These are phyloP conservation scores for Synchiropus splendidus DNA, from an alignment of 2,113 vertebrate genomes.

Conservation along the genomic window DNA sequence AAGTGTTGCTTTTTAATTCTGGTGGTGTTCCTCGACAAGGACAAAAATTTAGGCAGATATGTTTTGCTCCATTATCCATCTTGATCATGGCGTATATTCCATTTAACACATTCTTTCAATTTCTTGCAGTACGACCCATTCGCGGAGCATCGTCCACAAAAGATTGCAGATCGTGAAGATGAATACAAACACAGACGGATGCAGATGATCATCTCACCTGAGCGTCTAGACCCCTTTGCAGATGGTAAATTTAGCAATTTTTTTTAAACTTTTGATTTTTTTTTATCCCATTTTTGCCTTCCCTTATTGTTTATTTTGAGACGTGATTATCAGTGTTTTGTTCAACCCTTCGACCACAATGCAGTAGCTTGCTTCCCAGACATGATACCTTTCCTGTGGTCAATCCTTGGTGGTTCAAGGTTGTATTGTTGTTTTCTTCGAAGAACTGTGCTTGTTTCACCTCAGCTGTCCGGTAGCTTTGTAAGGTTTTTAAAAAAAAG, in stretches of 20 bases:
- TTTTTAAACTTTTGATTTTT: conserved; percentile 27
- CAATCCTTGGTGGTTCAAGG: conserved; percentile 30
- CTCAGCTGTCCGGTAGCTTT: neutral
- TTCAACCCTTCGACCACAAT: conserved; percentile 67
- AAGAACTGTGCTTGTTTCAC: neutral
- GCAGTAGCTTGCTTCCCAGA: conserved; percentile 62
- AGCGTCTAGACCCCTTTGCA: conserved; percentile 97
- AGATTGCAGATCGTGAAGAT: conserved; percentile 95
- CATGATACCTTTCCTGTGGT: conserved; percentile 42
- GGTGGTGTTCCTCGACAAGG: too few relatives aligned
- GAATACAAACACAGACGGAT: conserved; percentile 93
- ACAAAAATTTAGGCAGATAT: too few relatives aligned
- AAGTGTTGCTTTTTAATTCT: conserved; percentile 3
- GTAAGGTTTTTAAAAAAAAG: neutral
- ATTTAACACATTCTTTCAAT: neutral
- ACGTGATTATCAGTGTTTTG: conserved; percentile 8
- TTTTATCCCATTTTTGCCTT: conserved; percentile 25
- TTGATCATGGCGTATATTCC: neutral
- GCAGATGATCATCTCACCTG: conserved; percentile 98
- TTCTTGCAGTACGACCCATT: conserved; percentile 88
- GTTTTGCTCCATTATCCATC: too few relatives aligned
- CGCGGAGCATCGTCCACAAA: conserved; percentile 89
- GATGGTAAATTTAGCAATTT: conserved; percentile 79
- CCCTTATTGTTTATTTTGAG: conserved; percentile 23
- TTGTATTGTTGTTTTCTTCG: conserved; percentile 10